Base-by-base conservation (phyloP, 2,797 vertebrate genomes). In the Falco berigora region DNA sequence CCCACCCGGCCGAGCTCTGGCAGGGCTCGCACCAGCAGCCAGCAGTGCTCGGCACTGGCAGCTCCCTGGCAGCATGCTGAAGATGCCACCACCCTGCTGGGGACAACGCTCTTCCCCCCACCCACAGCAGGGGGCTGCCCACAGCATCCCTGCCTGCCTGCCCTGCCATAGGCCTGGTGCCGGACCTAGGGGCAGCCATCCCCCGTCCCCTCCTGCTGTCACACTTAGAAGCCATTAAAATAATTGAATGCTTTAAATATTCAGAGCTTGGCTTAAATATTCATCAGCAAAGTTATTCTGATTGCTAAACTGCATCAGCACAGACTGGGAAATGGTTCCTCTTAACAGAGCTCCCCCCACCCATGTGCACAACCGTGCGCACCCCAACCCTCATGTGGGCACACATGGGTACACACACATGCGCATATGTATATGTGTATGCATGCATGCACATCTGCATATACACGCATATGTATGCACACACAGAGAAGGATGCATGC, bases 161-260 rank as follows among this genome's bases (percentile, higher is more conserved):
- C 46, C 68, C 63, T 42, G 59, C 17, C 1, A 0, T 2, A 2
- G 44, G 44, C n/a, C 12, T 3, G 0, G 6, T 34, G 59, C 71
- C 0, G 34, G 92, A 71, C 80, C 69, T 2, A 3, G 66, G 90
- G 91, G 67, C 83, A 85, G 61, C 63, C 64, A 32, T n/a, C 50
- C 83, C 92, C 71, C 80, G 62, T 89, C 90, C 90, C 86, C 75
- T 92, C 94, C 84, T 1, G 64, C 92, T 92, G 92, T 85, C 93
- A 92, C 92, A 93, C 96, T 97, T 89, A 93, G 72, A 96, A 95
- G 92, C 95, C 95, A 97, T 96, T 95, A 96, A 97, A 97, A 97
- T 96, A 96, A 96, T 97, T 97, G 94, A 96, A 93, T 67, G 92
- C 86, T 96, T 97, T 95, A 96, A 97, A 97, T 97, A 97, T 97